Evolutionary conservation across 2,888 invertebrate genomes (phyloP).

Genomic region (Ctenicera cuprea): DNA sequence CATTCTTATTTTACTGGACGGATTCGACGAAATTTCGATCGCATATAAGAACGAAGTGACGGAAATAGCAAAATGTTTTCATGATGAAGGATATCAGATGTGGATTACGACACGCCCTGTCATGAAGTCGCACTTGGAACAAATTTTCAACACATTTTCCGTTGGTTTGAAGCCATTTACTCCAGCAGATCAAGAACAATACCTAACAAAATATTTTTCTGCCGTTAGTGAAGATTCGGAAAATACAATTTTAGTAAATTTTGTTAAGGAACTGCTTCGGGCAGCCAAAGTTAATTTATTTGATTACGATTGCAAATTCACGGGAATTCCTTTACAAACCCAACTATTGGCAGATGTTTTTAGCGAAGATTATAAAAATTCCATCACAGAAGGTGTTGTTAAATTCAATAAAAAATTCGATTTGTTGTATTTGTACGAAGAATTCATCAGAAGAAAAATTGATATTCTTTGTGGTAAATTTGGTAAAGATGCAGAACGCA

Average conservation of each 20-base stretch:
- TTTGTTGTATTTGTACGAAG: constrained; percentile 21
- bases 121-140: neutral
- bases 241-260: neutral
- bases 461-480: constrained; percentile 27
- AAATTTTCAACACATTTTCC: neutral
- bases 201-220: neutral
- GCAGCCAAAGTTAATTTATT: neutral
- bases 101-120: constrained; percentile 34
- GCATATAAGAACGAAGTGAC: constrained; percentile 16
- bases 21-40: constrained; percentile 32
- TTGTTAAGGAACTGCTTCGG: neutral
- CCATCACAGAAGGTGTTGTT: neutral
- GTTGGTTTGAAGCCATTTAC: neutral
- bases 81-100: constrained; percentile 10
- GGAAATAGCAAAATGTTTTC: neutral
- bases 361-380: neutral
- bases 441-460: constrained; percentile 18
- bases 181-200: neutral
- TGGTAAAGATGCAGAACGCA: neutral
- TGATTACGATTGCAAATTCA: constrained; percentile 15
- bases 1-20: constrained; percentile 32
- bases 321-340: constrained; percentile 25
- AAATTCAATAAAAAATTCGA: constrained; percentile 30
- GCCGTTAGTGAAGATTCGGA: neutral
- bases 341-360: constrained; percentile 26